A percentile compares a stretch with the other conserved stretches of the same genome.
Conservation (phyloP, 1,140 invertebrate genomes). For the Pogonomyrmex barbatus region DNA sequence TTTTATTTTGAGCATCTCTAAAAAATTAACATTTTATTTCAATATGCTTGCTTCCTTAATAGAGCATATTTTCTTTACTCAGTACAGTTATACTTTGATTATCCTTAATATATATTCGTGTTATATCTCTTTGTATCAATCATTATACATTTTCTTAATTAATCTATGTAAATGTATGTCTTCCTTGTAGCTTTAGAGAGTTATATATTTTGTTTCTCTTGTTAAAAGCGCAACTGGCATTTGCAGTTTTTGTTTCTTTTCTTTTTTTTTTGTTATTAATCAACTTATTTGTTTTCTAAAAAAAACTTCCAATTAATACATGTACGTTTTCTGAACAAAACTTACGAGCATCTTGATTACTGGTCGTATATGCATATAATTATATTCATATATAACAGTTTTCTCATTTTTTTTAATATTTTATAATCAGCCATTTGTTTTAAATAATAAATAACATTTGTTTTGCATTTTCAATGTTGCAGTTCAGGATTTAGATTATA, state of each 20-base stretch:
- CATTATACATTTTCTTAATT: neutral
- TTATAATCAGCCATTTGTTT: conserved; percentile 63
- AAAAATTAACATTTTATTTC: neutral
- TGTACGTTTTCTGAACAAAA: conserved; percentile 21
- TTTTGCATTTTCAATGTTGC: conserved; percentile 69
- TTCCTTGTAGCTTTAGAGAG: neutral
- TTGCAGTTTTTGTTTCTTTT: no score
- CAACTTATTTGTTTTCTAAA: neutral
- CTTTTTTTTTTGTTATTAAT: no score
- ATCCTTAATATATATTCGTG: neutral
- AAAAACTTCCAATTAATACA: conserved; percentile 45
- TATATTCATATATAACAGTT: conserved; percentile 1
- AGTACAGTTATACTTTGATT: conserved; percentile 4
- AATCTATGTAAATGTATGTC: neutral
- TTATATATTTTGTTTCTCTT: neutral
- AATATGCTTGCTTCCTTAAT: neutral
- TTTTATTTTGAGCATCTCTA: neutral
- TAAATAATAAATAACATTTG: conserved; percentile 71
- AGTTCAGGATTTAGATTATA: conserved; percentile 66
- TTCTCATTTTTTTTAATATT: conserved; percentile 31
- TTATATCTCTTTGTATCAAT: neutral
- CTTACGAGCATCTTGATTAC: conserved; percentile 1
- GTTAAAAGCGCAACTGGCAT: neutral
- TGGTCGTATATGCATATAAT: conserved; percentile 25
- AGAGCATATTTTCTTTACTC: neutral